These are phyloP conservation scores for Nymphalis io DNA, from an alignment of 1,140 invertebrate genomes.

Conservation along the genomic window DNA sequence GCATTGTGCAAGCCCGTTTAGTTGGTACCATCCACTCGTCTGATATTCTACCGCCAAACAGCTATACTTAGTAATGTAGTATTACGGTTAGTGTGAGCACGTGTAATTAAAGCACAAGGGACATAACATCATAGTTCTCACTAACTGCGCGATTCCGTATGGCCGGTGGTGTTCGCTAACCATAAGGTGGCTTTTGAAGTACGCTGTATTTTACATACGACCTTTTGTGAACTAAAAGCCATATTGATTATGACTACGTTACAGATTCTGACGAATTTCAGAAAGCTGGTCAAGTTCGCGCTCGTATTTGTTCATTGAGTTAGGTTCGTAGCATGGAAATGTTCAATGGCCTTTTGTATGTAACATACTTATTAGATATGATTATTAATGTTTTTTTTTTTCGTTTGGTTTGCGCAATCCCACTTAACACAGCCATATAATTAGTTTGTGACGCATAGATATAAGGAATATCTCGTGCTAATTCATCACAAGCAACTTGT, in stretches of 20 bases:
- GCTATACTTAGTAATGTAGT: no score
- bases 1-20: no score
- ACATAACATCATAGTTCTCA: no score
- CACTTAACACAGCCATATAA: constrained; percentile 18
- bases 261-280: constrained; percentile 56
- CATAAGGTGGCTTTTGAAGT: no score
- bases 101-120: no score
- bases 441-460: constrained; percentile 24
- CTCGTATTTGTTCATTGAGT: constrained; percentile 68
- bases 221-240: not conserved
- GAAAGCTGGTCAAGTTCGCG: constrained; percentile 51
- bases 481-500: not conserved
- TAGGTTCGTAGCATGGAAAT: constrained; percentile 73
- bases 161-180: no score
- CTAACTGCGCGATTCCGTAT: no score
- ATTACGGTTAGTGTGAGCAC: no score
- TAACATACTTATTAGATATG: not conserved
- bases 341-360: constrained; percentile 24
- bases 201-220: no score
- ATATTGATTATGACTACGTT: constrained; percentile 34
- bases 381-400: not conserved
- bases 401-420: constrained; percentile 10
- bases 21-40: no score
- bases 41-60: no score
- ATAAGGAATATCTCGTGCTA: not conserved